Evolutionary conservation across 1,140 invertebrate species (phyloP).

Genomic region (Drosophila watanabei): DNA sequence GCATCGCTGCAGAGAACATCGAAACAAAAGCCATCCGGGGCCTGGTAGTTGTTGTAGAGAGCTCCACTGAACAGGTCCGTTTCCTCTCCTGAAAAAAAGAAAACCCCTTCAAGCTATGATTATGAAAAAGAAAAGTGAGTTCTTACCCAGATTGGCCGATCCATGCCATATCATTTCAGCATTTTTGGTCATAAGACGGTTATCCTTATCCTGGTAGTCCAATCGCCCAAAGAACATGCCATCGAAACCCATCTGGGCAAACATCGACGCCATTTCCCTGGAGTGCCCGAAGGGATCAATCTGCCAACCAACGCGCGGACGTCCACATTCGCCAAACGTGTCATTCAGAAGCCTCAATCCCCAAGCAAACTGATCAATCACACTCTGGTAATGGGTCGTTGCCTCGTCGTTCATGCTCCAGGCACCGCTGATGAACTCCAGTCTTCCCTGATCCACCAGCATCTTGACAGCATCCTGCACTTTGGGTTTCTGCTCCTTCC

Average conservation of each 20-base stretch:
- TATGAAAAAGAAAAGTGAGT: neutral
- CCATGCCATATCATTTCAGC: constrained; percentile 86
- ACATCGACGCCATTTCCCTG: constrained; percentile 92
- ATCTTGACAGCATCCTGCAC: constrained; percentile 87
- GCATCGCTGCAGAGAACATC: constrained; percentile 94
- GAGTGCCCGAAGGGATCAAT: constrained; percentile 98
- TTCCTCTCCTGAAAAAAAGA: constrained; percentile 34
- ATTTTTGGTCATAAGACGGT: constrained; percentile 87
- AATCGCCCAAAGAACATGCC: constrained; percentile 95
- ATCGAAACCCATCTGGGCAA: constrained; percentile 94
- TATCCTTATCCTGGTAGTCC: constrained; percentile 94
- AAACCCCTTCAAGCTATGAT: neutral
- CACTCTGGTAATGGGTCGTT: constrained; percentile 95
- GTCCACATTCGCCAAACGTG: constrained; percentile 93
- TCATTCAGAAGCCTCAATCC: constrained; percentile 89
- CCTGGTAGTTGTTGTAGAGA: constrained; percentile 92
- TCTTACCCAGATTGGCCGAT: constrained; percentile 65
- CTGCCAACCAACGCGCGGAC: constrained; percentile 95
- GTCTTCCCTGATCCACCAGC: constrained; percentile 91
- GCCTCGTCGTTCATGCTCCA: constrained; percentile 99
- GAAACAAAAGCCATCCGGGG: constrained; percentile 96
- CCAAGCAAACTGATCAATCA: constrained; percentile 97
- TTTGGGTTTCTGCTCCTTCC: constrained; percentile 90
- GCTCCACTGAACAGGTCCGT: constrained; percentile 90
- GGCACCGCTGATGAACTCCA: constrained; percentile 95